Base-by-base conservation (phyloP, 2,888 invertebrate species). In the Lamproptera curius region DNA sequence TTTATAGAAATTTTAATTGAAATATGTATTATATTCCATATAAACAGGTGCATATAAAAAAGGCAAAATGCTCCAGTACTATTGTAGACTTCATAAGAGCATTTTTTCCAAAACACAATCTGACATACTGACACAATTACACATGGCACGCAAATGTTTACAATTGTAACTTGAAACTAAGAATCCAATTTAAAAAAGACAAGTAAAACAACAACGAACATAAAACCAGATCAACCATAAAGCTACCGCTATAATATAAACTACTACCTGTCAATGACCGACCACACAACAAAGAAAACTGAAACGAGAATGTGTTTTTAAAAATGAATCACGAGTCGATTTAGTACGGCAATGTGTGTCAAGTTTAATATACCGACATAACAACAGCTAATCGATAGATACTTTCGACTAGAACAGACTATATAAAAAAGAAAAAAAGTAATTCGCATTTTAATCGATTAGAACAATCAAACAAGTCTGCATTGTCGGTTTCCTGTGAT, bases 41-140 rank as follows among this genome's bases (percentile, higher is more conserved):
- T n/a, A n/a, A n/a, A n/a, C n/a, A n/a, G n/a, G n/a, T n/a, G n/a
- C n/a, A n/a, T n/a, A n/a, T n/a, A n/a, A n/a, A n/a, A n/a, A n/a
- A n/a, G n/a, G n/a, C n/a, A n/a, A n/a, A n/a, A n/a, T n/a, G n/a
- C n/a, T n/a, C n/a, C n/a, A n/a, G n/a, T n/a, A n/a, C n/a, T n/a
- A n/a, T n/a, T n/a, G n/a, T n/a, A n/a, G n/a, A n/a, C n/a, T n/a
- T n/a, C n/a, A n/a, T n/a, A n/a, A n/a, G n/a, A n/a, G n/a, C n/a
- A n/a, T n/a, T n/a, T n/a, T n/a, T n/a, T n/a, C n/a, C n/a, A n/a
- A n/a, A 6, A 23, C 4, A 23, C 4, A 23, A 23, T 4, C 59
- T 42, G 65, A 68, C 70, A 70, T 66, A 70, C 61, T 72, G 61
- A 58, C 67, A 76, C 66, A 73, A 74, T 78, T 64, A 58, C 61